These are phyloP conservation scores for Rhabdophis nuchalis DNA, from an alignment of 2,797 vertebrate genomes.

Conservation along the genomic window DNA sequence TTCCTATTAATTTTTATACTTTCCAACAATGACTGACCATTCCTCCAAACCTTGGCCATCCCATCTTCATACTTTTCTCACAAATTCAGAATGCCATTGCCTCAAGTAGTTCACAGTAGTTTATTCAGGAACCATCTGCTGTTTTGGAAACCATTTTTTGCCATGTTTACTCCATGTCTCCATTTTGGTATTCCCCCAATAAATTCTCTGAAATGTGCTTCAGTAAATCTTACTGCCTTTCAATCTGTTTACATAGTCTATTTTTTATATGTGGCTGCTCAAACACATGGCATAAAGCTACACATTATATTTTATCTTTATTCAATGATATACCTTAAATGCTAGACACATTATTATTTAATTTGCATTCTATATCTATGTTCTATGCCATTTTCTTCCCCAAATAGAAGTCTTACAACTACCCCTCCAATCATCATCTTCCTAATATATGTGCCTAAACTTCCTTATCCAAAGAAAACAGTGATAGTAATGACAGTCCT, in stretches of 20 bases:
- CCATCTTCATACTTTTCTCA: background rate
- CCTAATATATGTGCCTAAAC: background rate
- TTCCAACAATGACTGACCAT: background rate
- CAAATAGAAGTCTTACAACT: background rate
- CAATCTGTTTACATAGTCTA: background rate
- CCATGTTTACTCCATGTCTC: background rate
- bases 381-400: background rate
- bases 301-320: background rate
- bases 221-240: background rate
- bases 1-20: background rate
- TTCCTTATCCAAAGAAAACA: background rate
- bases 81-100: background rate
- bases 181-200: background rate
- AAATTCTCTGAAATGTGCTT: background rate
- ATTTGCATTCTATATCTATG: background rate
- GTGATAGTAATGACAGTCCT: background rate
- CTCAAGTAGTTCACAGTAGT: background rate
- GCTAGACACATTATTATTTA: background rate
- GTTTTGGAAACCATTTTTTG: background rate
- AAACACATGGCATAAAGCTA: background rate
- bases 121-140: background rate
- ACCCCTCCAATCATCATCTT: background rate
- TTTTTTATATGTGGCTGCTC: background rate
- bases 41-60: background rate
- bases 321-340: background rate